A percentile compares a stretch with the other conserved stretches of the same genome.
These are phyloP conservation scores for Drosophila kanapiae DNA, from an alignment of 1,140 invertebrate genomes.

Conservation along the genomic window DNA sequence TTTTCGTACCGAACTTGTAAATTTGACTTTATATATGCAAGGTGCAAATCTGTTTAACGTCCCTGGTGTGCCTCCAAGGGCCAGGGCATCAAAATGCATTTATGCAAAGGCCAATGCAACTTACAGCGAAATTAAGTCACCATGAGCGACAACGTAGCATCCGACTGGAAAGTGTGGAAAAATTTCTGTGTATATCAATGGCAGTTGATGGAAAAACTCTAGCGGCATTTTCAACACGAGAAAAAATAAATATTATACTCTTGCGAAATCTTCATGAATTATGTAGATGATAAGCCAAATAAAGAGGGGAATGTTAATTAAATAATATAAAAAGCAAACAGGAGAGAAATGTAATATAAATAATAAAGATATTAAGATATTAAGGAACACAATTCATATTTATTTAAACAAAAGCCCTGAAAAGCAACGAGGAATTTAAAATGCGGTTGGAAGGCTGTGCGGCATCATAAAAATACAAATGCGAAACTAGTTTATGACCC, in stretches of 20 bases:
- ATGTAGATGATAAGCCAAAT: constrained; percentile 7
- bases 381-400: background rate
- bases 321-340: constrained; percentile 11
- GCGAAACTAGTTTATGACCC: constrained; percentile 17
- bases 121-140: constrained; percentile 62
- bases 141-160: constrained; percentile 7
- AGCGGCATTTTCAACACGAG: background rate
- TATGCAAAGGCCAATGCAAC: constrained; percentile 71
- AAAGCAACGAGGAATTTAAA: background rate
- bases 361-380: background rate
- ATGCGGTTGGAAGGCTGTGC: background rate
- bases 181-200: constrained; percentile 32
- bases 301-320: constrained; percentile 11
- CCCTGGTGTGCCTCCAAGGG: constrained; percentile 23
- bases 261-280: constrained; percentile 1
- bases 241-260: constrained; percentile 1
- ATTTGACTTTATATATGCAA: constrained; percentile 74
- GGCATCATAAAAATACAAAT: constrained; percentile 8
- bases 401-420: background rate
- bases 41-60: constrained; percentile 80
- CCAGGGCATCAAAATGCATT: constrained; percentile 72
- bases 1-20: constrained; percentile 73
- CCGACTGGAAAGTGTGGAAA: constrained; percentile 32
- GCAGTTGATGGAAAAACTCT: constrained; percentile 21
- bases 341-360: background rate